These are phyloP conservation scores for Solea solea DNA, from an alignment of 2,113 vertebrate species.

Conservation along the genomic window DNA sequence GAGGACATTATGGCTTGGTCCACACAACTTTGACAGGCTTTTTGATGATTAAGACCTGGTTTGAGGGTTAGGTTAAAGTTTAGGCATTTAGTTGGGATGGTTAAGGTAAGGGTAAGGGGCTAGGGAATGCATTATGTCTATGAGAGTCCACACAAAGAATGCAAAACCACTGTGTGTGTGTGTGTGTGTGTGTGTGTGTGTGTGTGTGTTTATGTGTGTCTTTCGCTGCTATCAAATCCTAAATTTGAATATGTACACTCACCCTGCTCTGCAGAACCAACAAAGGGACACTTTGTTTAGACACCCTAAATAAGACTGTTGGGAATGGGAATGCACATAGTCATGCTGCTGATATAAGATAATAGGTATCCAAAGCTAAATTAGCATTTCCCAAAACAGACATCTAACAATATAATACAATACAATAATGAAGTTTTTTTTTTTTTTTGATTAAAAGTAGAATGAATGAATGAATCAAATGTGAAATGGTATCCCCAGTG, in stretches of 20 bases:
- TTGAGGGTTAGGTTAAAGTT: too few relatives aligned
- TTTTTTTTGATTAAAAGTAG: neutral
- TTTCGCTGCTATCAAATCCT: slow-evolving; percentile 29
- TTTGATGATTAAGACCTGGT: too few relatives aligned
- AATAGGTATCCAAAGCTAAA: neutral
- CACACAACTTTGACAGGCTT: too few relatives aligned
- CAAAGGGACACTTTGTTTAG: slow-evolving; percentile 51
- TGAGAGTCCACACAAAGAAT: too few relatives aligned
- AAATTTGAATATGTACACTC: slow-evolving; percentile 33
- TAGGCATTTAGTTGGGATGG: too few relatives aligned
- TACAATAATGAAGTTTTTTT: too few relatives aligned
- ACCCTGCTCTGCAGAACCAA: slow-evolving; percentile 25
- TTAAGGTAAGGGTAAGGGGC: too few relatives aligned
- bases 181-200: slow-evolving; percentile 14
- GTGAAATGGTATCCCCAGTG: neutral
- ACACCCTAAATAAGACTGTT: slow-evolving; percentile 28
- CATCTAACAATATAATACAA: neutral
- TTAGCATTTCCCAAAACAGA: neutral
- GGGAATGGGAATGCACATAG: slow-evolving; percentile 36
- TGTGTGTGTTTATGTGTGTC: slow-evolving; percentile 11
- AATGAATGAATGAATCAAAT: slow-evolving; percentile 10
- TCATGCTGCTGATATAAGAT: slow-evolving; percentile 14
- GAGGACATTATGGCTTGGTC: too few relatives aligned
- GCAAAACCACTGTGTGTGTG: slow-evolving; percentile 8
- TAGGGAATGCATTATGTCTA: too few relatives aligned